These are phyloP conservation scores for Quiscalus mexicanus DNA, from an alignment of 2,113 vertebrate genomes.

Conservation along the genomic window DNA sequence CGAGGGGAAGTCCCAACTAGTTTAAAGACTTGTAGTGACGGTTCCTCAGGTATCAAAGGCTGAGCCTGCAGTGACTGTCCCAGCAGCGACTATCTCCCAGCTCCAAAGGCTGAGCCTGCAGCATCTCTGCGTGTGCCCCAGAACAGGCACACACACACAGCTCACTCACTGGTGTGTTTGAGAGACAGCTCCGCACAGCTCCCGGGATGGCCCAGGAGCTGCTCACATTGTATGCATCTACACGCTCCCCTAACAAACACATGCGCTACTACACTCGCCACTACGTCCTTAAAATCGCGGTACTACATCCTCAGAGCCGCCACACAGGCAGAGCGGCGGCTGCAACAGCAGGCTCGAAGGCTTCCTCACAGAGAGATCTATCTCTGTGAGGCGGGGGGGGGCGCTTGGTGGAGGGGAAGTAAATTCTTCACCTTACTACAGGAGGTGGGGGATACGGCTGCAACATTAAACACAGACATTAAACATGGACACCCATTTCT, in stretches of 20 bases:
- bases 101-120: background rate
- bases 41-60: background rate
- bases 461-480: background rate
- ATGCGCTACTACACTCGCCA: background rate
- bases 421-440: background rate
- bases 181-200: background rate
- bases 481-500: background rate
- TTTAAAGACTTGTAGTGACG: background rate
- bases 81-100: background rate
- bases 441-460: background rate
- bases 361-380: background rate
- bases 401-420: background rate
- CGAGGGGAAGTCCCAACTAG: accelerated
- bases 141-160: background rate
- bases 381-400: background rate
- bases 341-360: background rate
- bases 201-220: background rate
- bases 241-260: background rate
- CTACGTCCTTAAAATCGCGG: background rate
- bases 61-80: background rate
- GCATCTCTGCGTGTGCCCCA: background rate
- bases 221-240: background rate
- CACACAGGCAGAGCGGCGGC: background rate
- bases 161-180: background rate
- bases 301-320: background rate